Base-by-base conservation (phyloP, 2,888 invertebrate genomes). In the Mythimna loreyi region DNA sequence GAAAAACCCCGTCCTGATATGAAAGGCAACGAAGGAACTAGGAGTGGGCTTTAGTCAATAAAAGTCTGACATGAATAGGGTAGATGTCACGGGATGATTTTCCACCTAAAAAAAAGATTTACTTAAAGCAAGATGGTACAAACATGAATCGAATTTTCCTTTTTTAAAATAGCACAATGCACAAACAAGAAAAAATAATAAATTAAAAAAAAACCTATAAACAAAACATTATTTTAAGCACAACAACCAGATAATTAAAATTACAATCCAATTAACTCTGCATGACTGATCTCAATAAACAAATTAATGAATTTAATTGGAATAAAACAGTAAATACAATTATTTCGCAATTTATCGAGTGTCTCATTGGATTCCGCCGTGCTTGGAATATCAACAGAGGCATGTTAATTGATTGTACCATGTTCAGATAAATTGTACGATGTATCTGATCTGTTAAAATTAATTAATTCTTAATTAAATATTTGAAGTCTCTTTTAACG, bases 321-420 rank as follows among this genome's bases (percentile, higher is more conserved):
- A 43, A 28, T 23, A 28, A 62, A 55, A 50, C 25, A 21, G 21
- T 5, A 47, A 61, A 49, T 40, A 25, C 40, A 74, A 58, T 36
- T 30, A 43, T 53, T 23, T 49, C 40, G 43, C 3, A n/a, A 55
- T 58, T 58, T 21, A 58, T 33, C 19, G 28, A 30, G 21, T 33
- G 53, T 25, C 13, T 57, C 30, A 65, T 33, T 28, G 16, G 45
- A 23, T n/a, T 36, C 19, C n/a, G 25, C 28, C 28, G 33, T 57
- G 19, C 9, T 36, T 45, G 28, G 11, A 36, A 52, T 57, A 30
- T 65, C 28, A 57, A 66, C 30, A 53, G 52, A 36, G 13, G 23
- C 8, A 28, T 74, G 45, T 45, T 36, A 74, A 65, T 66, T 65
- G 19, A 74, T 60, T 65, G 25, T 11, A 13, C 25, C 19, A 8